Base-by-base conservation (phyloP, 2,797 vertebrate species). In the Hipposideros larvatus region DNA sequence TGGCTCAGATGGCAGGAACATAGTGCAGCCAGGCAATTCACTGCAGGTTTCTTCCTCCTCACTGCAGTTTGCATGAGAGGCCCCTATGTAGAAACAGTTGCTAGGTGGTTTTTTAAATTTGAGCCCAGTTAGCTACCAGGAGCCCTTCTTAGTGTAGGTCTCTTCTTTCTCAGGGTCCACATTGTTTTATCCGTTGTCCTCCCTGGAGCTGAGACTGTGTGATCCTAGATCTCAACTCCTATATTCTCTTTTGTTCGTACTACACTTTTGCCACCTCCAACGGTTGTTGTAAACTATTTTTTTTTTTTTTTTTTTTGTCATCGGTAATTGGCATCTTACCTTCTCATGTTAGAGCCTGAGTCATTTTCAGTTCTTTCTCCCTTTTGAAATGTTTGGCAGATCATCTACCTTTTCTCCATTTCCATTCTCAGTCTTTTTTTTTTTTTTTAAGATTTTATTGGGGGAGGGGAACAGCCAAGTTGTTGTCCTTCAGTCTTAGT, bases 301-400 rank as follows among this genome's bases (percentile, higher is more conserved):
- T 46, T 89, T 15, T 26, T 82, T 83, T 92, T 57, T 89, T 15
- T 26, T 82, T 83, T 92, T 57, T 93, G 31, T 91, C 31, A 41
- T 18, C 53, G 31, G 26, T 88, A 59, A 2, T 79, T 55, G 82
- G 14, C 28, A 18, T 79, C 43, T 90, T 92, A 41, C 34, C 13
- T 10, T 78, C 11, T 91, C 16, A 22, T 55, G 16, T 91, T 77
- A 80, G 57, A 89, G 37, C 31, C 19, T 41, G 48, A 95, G 28
- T 83, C 65, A 43, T 79, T 89, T 94, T 87, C 73, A 74, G 16
- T 77, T 82, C 8, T 41, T 79, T 59, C 34, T 77, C 19, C 26
- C 65, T 37, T 94, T 63, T 75, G 85, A 85, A 94, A 46, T 11
- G 24, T 88, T 34, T 90, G 53, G 22, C 26, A 66, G 16, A 75